These are phyloP conservation scores for Lepidochrysops patricia DNA, from an alignment of 2,888 invertebrate species.

Conservation along the genomic window DNA sequence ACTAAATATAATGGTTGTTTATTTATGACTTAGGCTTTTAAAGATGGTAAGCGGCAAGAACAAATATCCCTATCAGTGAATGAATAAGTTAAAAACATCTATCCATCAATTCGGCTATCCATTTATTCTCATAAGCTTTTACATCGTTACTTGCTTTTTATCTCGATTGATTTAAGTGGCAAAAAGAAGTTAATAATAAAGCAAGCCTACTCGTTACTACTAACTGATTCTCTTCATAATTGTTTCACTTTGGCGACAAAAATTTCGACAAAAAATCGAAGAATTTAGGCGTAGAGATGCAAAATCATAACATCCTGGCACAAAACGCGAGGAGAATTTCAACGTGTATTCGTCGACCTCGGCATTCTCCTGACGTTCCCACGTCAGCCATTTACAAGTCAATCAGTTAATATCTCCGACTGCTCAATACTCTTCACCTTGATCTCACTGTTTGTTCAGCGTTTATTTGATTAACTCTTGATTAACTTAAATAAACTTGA, in stretches of 20 bases:
- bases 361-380: conserved; percentile 1
- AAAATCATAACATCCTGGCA: background rate
- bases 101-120: too few species aligned
- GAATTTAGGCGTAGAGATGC: background rate
- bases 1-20: background rate
- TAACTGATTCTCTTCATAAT: too few species aligned
- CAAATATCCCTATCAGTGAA: too few species aligned
- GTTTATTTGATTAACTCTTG: background rate
- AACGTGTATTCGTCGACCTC: conserved; percentile 5
- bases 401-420: background rate
- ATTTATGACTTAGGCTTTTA: background rate
- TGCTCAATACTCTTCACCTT: background rate
- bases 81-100: too few species aligned
- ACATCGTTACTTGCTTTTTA: background rate
- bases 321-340: background rate
- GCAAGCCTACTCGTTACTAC: too few species aligned
- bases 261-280: too few species aligned
- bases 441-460: background rate
- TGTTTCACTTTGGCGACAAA: too few species aligned
- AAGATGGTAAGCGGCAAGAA: background rate
- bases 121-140: too few species aligned
- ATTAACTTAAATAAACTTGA: background rate
- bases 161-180: background rate
- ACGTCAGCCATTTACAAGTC: conserved; percentile 1
- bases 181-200: too few species aligned